A percentile compares a stretch with the other conserved stretches of the same genome.
Conservation (phyloP, 2,888 invertebrate genomes). For the Diarsia dahlii region DNA sequence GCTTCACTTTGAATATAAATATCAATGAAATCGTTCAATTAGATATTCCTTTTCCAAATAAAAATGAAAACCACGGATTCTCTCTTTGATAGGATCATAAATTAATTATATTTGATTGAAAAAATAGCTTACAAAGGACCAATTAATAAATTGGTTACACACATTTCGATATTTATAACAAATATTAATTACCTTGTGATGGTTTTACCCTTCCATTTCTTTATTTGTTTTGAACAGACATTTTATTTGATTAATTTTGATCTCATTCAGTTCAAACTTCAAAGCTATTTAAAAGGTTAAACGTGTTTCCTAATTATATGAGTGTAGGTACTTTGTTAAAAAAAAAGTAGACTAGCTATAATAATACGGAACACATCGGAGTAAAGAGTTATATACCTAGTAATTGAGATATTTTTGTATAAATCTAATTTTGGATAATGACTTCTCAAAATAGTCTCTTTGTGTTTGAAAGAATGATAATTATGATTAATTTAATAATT, state of each 20-base stretch:
- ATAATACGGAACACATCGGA: background rate
- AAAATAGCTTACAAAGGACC: slow-evolving; percentile 5
- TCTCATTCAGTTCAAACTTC: slow-evolving; percentile 10
- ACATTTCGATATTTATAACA: slow-evolving; percentile 27
- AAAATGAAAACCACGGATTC: background rate
- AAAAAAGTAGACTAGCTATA: background rate
- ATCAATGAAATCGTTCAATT: slow-evolving; percentile 9
- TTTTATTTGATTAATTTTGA: slow-evolving; percentile 26
- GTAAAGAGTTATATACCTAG: background rate
- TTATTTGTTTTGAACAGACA: slow-evolving; percentile 18
- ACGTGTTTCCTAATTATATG: background rate
- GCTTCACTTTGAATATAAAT: background rate
- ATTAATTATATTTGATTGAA: slow-evolving; percentile 35
- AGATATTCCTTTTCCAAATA: background rate
- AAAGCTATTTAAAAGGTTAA: slow-evolving; percentile 6
- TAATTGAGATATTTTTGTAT: background rate
- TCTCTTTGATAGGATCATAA: slow-evolving; percentile 22
- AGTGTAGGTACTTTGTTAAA: background rate
- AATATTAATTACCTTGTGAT: slow-evolving; percentile 13
- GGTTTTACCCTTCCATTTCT: slow-evolving; percentile 11
- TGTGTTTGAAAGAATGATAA: background rate
- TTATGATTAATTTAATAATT: background rate
- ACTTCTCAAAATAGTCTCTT: slow-evolving; percentile 10
- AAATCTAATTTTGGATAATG: background rate
- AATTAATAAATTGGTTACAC: slow-evolving; percentile 20